A percentile compares a stretch with the other conserved stretches of the same genome.
Evolutionary conservation across 2,797 vertebrate genomes (phyloP).

Genomic region (Uromys caudimaculatus): DNA sequence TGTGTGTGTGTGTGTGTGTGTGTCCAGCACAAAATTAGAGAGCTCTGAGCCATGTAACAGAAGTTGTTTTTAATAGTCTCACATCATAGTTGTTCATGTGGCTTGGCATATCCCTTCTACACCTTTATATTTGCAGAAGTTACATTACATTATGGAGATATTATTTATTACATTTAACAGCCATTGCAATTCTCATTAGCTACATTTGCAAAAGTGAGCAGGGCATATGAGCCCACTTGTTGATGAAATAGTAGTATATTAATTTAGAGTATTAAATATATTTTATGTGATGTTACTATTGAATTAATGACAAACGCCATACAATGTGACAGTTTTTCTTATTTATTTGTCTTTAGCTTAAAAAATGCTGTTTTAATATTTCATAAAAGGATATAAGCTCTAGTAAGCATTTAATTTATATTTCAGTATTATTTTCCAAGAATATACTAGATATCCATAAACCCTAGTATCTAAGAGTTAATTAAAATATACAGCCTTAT

Average conservation of each 20-base stretch:
- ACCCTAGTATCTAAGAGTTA: slow-evolving; percentile 4
- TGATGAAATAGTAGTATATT: slow-evolving; percentile 18
- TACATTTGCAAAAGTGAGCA: slow-evolving; percentile 39
- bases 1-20: no score
- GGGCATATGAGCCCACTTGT: background rate
- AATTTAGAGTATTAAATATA: slow-evolving; percentile 26
- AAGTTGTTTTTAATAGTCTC: background rate
- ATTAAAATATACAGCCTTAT: slow-evolving; percentile 37
- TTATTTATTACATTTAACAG: background rate
- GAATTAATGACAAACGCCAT: slow-evolving; percentile 6
- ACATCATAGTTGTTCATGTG: background rate
- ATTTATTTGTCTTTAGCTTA: slow-evolving; percentile 28
- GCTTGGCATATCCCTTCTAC: background rate
- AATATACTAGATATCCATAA: slow-evolving; percentile 18
- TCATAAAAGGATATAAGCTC: slow-evolving; percentile 12
- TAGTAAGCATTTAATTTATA: slow-evolving; percentile 30
- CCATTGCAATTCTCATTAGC: background rate
- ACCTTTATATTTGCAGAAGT: background rate
- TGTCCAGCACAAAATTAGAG: background rate
- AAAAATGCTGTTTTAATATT: slow-evolving; percentile 20
- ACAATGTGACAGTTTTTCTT: background rate
- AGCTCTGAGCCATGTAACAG: background rate
- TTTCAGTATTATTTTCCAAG: slow-evolving; percentile 40
- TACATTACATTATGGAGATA: background rate
- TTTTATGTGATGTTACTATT: slow-evolving; percentile 11